phyloP scores from a whole-genome alignment of 2,888 invertebrate genomes.

The Pomacea canaliculata region DNA sequence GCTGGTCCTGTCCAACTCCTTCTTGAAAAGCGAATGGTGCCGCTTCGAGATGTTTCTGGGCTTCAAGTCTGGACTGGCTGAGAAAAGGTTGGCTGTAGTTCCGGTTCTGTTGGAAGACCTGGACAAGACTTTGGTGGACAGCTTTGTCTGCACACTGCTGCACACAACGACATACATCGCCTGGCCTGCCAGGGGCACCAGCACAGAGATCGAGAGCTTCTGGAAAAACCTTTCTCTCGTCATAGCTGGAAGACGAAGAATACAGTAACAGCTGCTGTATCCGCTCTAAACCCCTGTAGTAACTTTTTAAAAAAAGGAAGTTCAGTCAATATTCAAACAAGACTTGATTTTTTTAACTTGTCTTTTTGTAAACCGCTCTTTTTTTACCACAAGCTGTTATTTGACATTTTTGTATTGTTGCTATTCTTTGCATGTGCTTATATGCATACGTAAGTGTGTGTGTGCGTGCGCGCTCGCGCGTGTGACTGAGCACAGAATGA shows the following conservation, averaged over 20 bases:
- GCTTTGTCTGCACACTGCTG: conserved; percentile 1
- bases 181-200: background rate
- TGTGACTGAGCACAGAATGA: too few species aligned
- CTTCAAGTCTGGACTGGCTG: conserved; percentile 3
- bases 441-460: too few species aligned
- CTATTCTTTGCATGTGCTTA: too few species aligned
- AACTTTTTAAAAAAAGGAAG: too few species aligned
- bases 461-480: too few species aligned
- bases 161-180: conserved; percentile 4
- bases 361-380: too few species aligned
- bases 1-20: conserved; percentile 17
- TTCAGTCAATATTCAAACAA: too few species aligned
- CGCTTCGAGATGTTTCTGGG: conserved; percentile 20
- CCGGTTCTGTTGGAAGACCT: conserved; percentile 1
- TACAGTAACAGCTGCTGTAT: background rate
- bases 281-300: too few species aligned
- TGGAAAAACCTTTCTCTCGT: background rate
- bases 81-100: background rate
- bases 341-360: too few species aligned
- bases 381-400: too few species aligned
- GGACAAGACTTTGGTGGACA: conserved; percentile 5
- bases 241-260: background rate
- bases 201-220: background rate
- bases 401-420: too few species aligned
- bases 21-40: conserved; percentile 19